Conservation (phyloP, 2,113 vertebrate genomes). For the Sphaerodactylus townsendi region DNA sequence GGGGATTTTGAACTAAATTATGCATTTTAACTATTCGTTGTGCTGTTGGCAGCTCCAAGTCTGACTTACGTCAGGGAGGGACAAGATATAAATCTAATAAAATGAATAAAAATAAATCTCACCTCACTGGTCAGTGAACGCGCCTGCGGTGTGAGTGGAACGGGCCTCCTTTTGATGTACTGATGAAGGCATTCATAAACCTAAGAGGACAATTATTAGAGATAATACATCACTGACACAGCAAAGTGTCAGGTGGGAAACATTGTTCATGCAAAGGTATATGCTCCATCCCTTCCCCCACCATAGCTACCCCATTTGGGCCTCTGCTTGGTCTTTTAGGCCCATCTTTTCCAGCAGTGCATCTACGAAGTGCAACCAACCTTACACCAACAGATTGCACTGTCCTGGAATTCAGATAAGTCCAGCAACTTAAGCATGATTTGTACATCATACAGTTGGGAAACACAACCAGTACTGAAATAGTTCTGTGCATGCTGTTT, state of each 20-base stretch:
- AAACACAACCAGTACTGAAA: not conserved
- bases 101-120: no score
- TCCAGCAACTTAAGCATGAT: not conserved
- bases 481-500: not conserved
- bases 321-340: not conserved
- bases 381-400: not conserved
- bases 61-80: no score
- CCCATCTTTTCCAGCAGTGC: not conserved
- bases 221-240: not conserved
- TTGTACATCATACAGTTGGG: not conserved
- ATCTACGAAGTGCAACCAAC: not conserved
- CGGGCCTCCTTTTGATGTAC: conserved; percentile 72
- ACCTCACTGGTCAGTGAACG: conserved; percentile 84
- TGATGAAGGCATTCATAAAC: conserved; percentile 88
- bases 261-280: not conserved
- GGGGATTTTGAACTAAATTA: no score
- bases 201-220: conserved; percentile 62
- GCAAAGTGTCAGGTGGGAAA: not conserved
- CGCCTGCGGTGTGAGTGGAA: conserved; percentile 75
- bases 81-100: no score
- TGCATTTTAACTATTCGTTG: no score
- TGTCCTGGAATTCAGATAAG: not conserved
- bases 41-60: no score
- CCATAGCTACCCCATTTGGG: not conserved
- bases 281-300: not conserved